Evolutionary conservation across 2,888 invertebrate genomes (phyloP), one percentile per base, ranked within the genome.

Genomic region (Camptogramma bilineatum): DNA sequence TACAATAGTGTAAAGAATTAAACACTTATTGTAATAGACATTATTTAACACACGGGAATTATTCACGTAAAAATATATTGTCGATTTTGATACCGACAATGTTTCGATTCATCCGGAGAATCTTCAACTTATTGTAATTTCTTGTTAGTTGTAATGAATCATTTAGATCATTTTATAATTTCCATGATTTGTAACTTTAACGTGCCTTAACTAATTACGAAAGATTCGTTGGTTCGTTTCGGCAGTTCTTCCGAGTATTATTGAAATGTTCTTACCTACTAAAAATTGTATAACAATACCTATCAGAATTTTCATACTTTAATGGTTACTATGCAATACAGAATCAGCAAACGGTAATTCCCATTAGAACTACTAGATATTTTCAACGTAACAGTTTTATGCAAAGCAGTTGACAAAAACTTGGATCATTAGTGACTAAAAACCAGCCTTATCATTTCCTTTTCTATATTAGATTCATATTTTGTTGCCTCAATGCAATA

Each of bases 401-500:
- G 9, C 8, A 39, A 39, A 0, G 34, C 28, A 3, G 39, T 8
- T 17, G 21, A 57, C 50, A 31, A 52, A 52, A 53, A 44, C 56
- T 19, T 10, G 13, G 42, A 10, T 63, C 31, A 46, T 64, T 53
- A 52, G 50, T 10, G 17, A 55, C 69, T 68, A 34, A 64, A 67
- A 64, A 68, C 59, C 64, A 53, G 66, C 39, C 68, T 72, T 71
- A 71, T 64, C 60, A 76, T 75, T 79, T 78, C 74, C 79, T 70
- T 66, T 62, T 52, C 62, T 68, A 68, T 70, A 77, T 76, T 76
- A 69, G 70, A 73, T 75, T 75, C 68, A 73, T 78, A 76, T 76
- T 78, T 72, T 70, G 76, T 76, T 71, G 71, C 72, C 47, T 73
- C 66, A 70, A 71, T 75, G 76, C 70, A 74, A 83, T 84, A 78